Evolutionary conservation across 2,113 vertebrate species (phyloP).

Genomic region (Etia nguti): DNA sequence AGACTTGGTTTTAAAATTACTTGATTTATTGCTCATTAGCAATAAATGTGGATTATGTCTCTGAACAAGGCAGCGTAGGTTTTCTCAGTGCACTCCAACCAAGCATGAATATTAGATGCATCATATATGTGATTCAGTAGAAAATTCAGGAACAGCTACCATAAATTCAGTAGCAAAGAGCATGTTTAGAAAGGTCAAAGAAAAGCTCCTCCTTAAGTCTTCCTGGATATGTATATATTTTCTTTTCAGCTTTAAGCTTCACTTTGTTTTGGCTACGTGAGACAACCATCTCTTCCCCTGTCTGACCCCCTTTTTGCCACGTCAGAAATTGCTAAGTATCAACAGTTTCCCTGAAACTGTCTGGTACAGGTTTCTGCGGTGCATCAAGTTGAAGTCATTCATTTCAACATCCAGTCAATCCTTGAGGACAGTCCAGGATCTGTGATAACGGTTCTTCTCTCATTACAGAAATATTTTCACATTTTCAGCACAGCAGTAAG

Average conservation of each 20-base stretch:
- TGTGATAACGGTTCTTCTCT: neutral
- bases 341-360: neutral
- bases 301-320: neutral
- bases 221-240: neutral
- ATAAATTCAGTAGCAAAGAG: neutral
- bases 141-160: neutral
- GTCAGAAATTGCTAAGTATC: neutral
- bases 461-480: neutral
- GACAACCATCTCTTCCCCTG: constrained; percentile 12
- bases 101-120: neutral
- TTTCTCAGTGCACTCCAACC: neutral
- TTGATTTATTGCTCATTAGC: neutral
- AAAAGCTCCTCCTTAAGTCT: neutral
- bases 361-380: constrained; percentile 13
- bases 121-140: neutral
- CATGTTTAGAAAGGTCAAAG: neutral
- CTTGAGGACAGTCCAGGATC: neutral
- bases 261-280: constrained; percentile 33
- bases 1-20: neutral
- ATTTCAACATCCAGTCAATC: neutral
- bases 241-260: neutral
- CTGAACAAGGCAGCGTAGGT: neutral
- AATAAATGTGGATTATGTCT: neutral
- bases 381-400: neutral
- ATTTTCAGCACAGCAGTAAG: neutral